Evolutionary conservation across 2,888 invertebrate species (phyloP).

Genomic region (Drosophila trichaetosa): DNA sequence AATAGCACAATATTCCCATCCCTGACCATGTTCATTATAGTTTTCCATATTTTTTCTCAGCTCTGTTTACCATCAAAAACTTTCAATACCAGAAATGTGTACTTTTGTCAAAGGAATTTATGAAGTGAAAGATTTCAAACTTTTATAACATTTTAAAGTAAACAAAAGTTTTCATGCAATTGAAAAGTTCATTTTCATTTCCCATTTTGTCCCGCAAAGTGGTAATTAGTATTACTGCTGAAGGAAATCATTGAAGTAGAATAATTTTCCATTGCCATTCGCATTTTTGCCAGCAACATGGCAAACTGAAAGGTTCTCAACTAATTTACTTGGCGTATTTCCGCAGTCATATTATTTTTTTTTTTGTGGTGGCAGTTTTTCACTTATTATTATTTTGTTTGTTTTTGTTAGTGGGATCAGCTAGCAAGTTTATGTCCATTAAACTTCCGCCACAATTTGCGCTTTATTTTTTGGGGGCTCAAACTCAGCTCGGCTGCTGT

Average conservation of each 20-base stretch:
- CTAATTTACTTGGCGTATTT: constrained; percentile 75
- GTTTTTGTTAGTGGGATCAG: constrained; percentile 41
- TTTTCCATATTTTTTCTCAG: not conserved
- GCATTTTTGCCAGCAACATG: constrained; percentile 8
- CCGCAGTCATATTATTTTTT: constrained; percentile 16
- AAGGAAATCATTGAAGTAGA: constrained; percentile 49
- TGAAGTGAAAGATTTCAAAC: constrained; percentile 1
- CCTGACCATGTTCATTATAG: not conserved
- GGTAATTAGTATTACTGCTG: constrained; percentile 52
- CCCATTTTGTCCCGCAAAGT: constrained; percentile 27
- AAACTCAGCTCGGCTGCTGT: constrained; percentile 39
- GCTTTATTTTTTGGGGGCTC: constrained; percentile 51
- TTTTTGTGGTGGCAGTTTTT: not conserved
- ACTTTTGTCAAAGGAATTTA: not conserved
- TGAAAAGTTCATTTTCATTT: constrained; percentile 23
- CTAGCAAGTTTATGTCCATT: constrained; percentile 77
- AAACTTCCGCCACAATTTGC: constrained; percentile 76
- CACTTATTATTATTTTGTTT: not conserved
- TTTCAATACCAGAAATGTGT: constrained; percentile 8
- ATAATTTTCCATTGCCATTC: constrained; percentile 39
- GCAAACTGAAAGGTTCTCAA: constrained; percentile 31
- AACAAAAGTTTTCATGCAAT: constrained; percentile 17
- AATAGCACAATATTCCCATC: not conserved
- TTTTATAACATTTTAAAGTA: not conserved
- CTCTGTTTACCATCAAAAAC: not conserved